Base-by-base conservation (phyloP, 2,113 vertebrate genomes). In the Pholis gunnellus region DNA sequence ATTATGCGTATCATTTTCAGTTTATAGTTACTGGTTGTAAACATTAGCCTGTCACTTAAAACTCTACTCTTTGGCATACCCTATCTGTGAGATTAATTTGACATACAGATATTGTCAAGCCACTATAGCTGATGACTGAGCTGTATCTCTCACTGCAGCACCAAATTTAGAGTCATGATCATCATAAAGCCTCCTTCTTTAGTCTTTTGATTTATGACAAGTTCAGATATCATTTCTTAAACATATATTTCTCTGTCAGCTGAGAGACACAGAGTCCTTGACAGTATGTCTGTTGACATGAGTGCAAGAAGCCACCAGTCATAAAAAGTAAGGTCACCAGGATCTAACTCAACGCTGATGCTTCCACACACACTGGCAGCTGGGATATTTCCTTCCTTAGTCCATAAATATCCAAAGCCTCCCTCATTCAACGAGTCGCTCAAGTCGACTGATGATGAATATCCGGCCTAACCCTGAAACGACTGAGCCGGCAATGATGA, bases 401-500 rank as follows among this genome's bases (percentile, higher is more conserved):
- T 91, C 89, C 92, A 93, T 94, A 92, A 93, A 94, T 91, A 91
- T 85, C 65, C 75, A 76, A 78, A 76, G 76, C 69, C 83, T 65
- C 73, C 72, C 84, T 86, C 89, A 78, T 77, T 86, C 87, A 89
- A 73, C 77, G 42, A 88, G 76, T 84, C 82, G 84, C 83, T 86
- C 74, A 82, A 79, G 89, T 90, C 87, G 82, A 20, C 85, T 18
- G 65, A 75, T 90, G 93, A 95, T 94, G 90, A 92, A 95, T 94
- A 89, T 86, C 82, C 50, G 31, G 27, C 79, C 89, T 87, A 92
- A 92, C 92, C 94, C 94, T 94, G 92, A 92, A 92, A 93, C 46
- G 88, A 93, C 91, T 94, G 84, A 92, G 85, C 83, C 50, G 74
- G 90, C 88, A 69, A 92, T 90, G 88, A 94, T 94, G 93, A 94